Evolutionary conservation across 2,888 invertebrate species (phyloP).

Genomic region (Steromphala cineraria): DNA sequence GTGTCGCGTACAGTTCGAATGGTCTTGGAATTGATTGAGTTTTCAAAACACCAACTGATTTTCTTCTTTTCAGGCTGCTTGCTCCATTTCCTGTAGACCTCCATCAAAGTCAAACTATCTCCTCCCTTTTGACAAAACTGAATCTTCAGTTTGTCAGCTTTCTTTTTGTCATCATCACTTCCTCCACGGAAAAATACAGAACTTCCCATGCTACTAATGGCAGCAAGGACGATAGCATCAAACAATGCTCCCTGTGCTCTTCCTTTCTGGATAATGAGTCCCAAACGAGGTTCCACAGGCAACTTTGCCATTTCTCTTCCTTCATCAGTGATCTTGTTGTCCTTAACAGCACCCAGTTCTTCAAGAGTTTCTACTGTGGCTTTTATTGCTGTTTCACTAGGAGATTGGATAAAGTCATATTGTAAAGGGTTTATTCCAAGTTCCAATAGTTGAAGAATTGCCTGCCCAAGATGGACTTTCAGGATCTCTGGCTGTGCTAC

Average conservation of each 20-base stretch:
- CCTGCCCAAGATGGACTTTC: constrained; percentile 64
- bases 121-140: constrained; percentile 64
- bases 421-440: constrained; percentile 63
- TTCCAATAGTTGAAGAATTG: constrained; percentile 66
- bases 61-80: constrained; percentile 51
- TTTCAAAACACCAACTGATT: constrained; percentile 67
- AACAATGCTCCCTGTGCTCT: constrained; percentile 49
- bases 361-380: constrained; percentile 57
- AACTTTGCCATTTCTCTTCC: constrained; percentile 69
- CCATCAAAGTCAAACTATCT: constrained; percentile 64
- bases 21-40: constrained; percentile 71
- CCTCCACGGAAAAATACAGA: constrained; percentile 67
- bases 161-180: constrained; percentile 56
- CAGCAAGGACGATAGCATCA: constrained; percentile 67
- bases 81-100: constrained; percentile 64
- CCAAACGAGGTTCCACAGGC: constrained; percentile 69
- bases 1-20: constrained; percentile 59
- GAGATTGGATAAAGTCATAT: constrained; percentile 73
- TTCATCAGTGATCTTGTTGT: constrained; percentile 60
- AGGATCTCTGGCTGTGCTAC: constrained; percentile 72
- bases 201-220: constrained; percentile 61
- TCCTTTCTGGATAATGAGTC: constrained; percentile 55
- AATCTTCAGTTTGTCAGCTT: constrained; percentile 58
- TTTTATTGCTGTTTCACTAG: constrained; percentile 54
- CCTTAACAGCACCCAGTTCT: constrained; percentile 62